Evolutionary conservation across 2,797 vertebrate genomes (phyloP), one percentile per base, ranked within the genome.

Genomic region (Acanthurus tractus): DNA sequence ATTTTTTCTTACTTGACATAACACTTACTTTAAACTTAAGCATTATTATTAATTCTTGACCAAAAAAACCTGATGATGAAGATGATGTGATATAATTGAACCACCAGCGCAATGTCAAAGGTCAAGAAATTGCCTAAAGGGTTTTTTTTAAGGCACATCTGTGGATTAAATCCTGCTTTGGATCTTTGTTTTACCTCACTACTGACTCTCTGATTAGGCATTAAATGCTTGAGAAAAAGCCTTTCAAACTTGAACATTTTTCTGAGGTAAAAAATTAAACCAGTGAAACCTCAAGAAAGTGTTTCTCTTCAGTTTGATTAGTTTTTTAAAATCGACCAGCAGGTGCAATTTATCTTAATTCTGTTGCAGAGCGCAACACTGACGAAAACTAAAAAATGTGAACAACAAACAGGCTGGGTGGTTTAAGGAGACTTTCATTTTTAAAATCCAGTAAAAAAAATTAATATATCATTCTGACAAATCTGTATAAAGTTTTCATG

Each of bases 371-470:
- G 18, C 13, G 40, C 6, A 52, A 49, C 14, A 38, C 20, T 17
- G n/a, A 70, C 22, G 68, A 23, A 23, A 62, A 67, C 23, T 50
- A 8, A 11, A 54, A 23, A 64, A 13, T 36, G 36, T 55, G 22
- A 54, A 13, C 54, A 34, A 66, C 29, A 46, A 4, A 58, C 7
- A 15, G n/a, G 13, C 25, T n/a, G 8, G 15, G 45, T 1, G 23
- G 2, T 52, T 55, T 64, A 10, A 7, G 25, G 36, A 22, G 1
- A 29, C 38, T 48, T 50, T 22, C 0, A 2, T 11, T 44, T 73
- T 48, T n/a, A 11, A 57, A 66, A 44, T 29, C 52, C 42, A 44
- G 55, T 18, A 40, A 66, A 17, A 66, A 17, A 56, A 25, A 62
- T 34, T 0, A 15, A 75, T 20, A 18, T 4, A 4, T 22, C n/a